A percentile compares a stretch with the other conserved stretches of the same genome.
Evolutionary conservation across 1,140 invertebrate genomes (phyloP).

Genomic region (Metopolophium dirhodum): DNA sequence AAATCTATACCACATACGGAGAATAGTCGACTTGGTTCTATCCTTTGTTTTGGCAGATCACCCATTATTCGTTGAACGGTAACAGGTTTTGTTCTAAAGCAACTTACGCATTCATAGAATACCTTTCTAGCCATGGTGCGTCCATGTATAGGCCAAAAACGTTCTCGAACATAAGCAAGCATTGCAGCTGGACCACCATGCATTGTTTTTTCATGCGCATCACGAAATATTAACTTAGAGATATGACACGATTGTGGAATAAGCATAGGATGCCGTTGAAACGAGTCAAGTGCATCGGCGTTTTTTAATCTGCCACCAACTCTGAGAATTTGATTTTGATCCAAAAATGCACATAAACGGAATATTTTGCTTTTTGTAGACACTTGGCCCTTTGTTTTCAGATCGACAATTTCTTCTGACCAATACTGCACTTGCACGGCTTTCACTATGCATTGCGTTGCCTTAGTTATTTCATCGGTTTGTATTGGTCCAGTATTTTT

Average conservation of each 20-base stretch:
- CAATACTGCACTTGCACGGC: background rate
- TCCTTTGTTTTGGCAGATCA: no score
- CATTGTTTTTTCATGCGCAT: background rate
- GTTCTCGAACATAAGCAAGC: background rate
- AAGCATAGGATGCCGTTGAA: background rate
- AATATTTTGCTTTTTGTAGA: constrained; percentile 31
- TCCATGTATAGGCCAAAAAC: constrained; percentile 2
- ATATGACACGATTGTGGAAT: background rate
- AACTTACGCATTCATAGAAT: background rate
- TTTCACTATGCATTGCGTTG: background rate
- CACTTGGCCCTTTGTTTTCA: background rate
- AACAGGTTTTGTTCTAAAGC: background rate
- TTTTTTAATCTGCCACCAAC: constrained; percentile 22
- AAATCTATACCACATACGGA: constrained; percentile 28
- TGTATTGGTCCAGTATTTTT: background rate
- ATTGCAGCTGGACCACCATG: background rate
- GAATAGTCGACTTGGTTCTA: constrained; percentile 35
- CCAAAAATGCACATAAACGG: constrained; percentile 9
- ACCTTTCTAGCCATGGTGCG: background rate
- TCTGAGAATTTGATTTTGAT: background rate
- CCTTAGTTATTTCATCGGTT: background rate
- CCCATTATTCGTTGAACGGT: no score
- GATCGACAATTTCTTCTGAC: background rate
- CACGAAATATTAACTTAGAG: background rate
- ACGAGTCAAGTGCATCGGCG: background rate